Percentiles rank a stretch among this genome's conserved stretches.
phyloP scores from a whole-genome alignment of 2,888 invertebrate species.

The Dryobota labecula region DNA sequence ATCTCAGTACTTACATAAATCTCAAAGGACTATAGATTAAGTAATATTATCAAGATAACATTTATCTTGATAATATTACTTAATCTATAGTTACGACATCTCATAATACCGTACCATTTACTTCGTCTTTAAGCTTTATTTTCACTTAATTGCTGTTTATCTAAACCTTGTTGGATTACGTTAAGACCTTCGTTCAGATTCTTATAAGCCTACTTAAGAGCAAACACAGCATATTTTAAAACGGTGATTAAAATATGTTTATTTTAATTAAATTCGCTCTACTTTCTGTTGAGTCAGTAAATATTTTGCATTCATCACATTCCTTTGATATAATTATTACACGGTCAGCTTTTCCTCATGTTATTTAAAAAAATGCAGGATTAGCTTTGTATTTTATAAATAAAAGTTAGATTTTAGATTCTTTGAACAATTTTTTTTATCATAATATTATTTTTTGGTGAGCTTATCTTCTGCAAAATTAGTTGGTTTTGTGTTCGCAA shows the following conservation, averaged over 20 bases:
- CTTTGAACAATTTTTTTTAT: background rate
- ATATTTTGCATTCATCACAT: background rate
- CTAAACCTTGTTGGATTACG: conserved; percentile 49
- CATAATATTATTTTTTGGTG: background rate
- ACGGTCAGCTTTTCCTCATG: background rate
- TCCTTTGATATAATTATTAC: conserved; percentile 17
- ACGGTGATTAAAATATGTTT: conserved; percentile 13
- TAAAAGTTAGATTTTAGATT: background rate
- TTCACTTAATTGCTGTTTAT: conserved; percentile 60
- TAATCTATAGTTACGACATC: conserved; percentile 28
- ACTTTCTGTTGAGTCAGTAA: conserved; percentile 11
- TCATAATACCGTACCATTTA: conserved; percentile 45
- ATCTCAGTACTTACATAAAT: background rate
- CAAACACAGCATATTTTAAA: conserved; percentile 44
- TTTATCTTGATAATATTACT: conserved; percentile 14
- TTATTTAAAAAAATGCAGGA: background rate
- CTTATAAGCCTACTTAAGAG: conserved; percentile 38
- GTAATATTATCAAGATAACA: too few relatives aligned
- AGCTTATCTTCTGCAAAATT: background rate
- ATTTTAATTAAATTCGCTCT: conserved; percentile 10
- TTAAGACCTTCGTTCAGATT: conserved; percentile 47
- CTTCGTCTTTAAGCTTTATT: conserved; percentile 50
- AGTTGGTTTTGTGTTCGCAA: too few relatives aligned
- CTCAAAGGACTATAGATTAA: conserved; percentile 2
- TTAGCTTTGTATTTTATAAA: background rate